Conservation (phyloP, 53 echinoderm and acorn worm genomes). For the Hippasteria phrygiana region DNA sequence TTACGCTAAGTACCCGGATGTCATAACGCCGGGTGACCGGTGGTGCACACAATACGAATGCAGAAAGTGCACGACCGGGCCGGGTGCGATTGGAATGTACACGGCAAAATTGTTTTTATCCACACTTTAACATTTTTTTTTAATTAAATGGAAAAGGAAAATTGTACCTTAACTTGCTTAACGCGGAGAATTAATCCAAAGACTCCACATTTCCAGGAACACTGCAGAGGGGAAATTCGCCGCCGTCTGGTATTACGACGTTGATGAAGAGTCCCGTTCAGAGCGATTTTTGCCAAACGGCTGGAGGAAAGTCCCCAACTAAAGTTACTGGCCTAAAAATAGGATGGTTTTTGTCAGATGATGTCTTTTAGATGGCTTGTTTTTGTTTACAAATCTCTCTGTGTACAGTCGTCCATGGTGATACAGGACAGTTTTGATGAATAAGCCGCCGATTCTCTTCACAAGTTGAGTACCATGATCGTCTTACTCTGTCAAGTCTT, state of each 20-base stretch:
- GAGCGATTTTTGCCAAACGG: no score
- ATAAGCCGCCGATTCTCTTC: slow-evolving; percentile 39
- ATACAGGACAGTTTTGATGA: slow-evolving; percentile 34
- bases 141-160: neutral
- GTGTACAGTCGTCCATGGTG: slow-evolving; percentile 48
- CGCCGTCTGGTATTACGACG: no score
- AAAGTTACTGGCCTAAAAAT: slow-evolving; percentile 29
- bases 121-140: neutral
- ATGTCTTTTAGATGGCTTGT: slow-evolving; percentile 39
- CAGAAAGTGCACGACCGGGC: neutral
- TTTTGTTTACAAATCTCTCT: slow-evolving; percentile 22
- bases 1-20: neutral
- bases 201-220: no score
- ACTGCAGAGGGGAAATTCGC: no score
- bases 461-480: slow-evolving; percentile 52
- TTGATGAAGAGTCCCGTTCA: no score
- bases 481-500: slow-evolving; percentile 29
- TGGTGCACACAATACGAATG: neutral
- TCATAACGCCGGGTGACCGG: neutral
- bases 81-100: no score
- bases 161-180: neutral
- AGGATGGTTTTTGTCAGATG: slow-evolving; percentile 49
- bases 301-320: no score
- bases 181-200: no score
- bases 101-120: neutral